Conservation (phyloP, 2,113 vertebrate species). For the Erythrolamprus reginae region DNA sequence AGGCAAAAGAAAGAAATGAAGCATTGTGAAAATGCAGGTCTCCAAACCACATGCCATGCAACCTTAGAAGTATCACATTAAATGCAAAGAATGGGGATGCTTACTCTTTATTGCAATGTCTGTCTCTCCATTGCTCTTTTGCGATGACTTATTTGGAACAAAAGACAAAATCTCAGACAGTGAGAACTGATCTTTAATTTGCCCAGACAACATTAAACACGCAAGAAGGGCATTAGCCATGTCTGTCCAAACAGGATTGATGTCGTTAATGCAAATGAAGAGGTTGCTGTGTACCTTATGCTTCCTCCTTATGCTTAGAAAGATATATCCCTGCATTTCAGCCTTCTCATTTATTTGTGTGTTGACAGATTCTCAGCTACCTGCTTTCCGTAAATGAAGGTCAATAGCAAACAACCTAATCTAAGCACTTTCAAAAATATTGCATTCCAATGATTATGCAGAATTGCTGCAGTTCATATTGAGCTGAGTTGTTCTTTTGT, state of each 20-base stretch:
- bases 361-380: conserved; percentile 9
- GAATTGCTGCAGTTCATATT: neutral
- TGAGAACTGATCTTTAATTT: conserved; percentile 29
- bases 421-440: conserved; percentile 17
- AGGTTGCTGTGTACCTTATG: neutral
- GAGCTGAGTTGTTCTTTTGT: neutral
- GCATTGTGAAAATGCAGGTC: neutral
- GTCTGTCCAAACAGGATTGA: conserved; percentile 18
- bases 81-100: conserved; percentile 6
- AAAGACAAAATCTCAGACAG: conserved; percentile 20
- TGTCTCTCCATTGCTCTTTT: conserved; percentile 12
- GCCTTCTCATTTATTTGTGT: conserved; percentile 22
- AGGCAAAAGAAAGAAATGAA: neutral
- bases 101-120: neutral
- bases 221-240: conserved; percentile 16
- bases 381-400: conserved; percentile 22
- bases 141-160: conserved; percentile 2
- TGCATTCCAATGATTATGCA: neutral
- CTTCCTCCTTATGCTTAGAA: conserved; percentile 16
- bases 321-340: conserved; percentile 17
- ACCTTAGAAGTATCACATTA: neutral
- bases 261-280: conserved; percentile 12
- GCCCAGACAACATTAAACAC: conserved; percentile 21
- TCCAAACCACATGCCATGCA: neutral
- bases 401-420: neutral